These are phyloP conservation scores for Oscarella lobularis DNA, from an alignment of 37 sponge, comb jelly and placozoan species.

Conservation along the genomic window DNA sequence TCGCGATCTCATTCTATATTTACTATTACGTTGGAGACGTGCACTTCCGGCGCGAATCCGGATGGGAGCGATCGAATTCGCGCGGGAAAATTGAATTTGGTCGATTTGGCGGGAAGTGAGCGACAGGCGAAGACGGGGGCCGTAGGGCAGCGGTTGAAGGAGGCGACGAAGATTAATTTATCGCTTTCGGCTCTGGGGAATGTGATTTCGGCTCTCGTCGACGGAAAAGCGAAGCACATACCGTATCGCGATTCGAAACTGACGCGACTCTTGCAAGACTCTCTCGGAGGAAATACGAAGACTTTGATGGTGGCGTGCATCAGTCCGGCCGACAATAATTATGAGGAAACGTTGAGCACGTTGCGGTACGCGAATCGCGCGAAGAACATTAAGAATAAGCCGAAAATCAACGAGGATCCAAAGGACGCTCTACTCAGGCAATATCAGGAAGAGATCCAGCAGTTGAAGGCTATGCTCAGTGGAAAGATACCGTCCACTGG, in stretches of 20 bases:
- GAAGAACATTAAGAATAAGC: conserved; percentile 99
- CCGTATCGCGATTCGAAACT: conserved; percentile 96
- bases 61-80: conserved; percentile 37
- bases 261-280: conserved; percentile 70
- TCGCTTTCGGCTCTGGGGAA: conserved; percentile 97
- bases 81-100: conserved; percentile 79
- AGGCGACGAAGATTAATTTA: conserved; percentile 97
- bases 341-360: conserved; percentile 87
- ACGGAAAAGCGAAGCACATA: conserved; percentile 91
- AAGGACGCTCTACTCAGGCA: conserved; percentile 90
- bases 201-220: conserved; percentile 96
- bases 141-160: conserved; percentile 80
- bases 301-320: conserved; percentile 98
- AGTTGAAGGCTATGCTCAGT: conserved; percentile 71
- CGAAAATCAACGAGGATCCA: conserved; percentile 92
- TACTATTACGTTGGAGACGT: conserved; percentile 81
- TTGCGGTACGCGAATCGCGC: conserved; percentile 76
- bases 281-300: conserved; percentile 90
- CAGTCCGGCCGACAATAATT: conserved; percentile 95
- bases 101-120: conserved; percentile 95
- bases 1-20: conserved; percentile 98
- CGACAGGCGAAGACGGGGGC: conserved; percentile 93
- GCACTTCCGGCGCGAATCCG: conserved; percentile 12
- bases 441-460: conserved; percentile 85
- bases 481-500: conserved; percentile 20